These are phyloP conservation scores for Lysiphlebus fabarum DNA, from an alignment of 1,140 invertebrate genomes.

Conservation along the genomic window DNA sequence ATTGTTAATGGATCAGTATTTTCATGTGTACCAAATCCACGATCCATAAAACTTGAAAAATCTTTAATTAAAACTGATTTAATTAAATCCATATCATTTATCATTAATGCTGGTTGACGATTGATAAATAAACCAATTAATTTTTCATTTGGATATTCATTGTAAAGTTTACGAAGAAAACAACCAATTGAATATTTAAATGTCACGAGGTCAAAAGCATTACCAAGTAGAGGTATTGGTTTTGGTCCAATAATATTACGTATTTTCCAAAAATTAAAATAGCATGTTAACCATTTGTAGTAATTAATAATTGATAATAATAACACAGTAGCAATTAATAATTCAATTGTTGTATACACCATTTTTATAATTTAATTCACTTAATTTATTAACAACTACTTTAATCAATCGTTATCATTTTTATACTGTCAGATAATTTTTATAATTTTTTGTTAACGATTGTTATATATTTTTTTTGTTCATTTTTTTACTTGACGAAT, in stretches of 20 bases:
- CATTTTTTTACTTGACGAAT: too few species aligned
- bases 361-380: background rate
- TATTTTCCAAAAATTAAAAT: constrained; percentile 17
- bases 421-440: too few species aligned
- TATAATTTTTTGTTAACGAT: too few species aligned
- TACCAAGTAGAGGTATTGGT: constrained; percentile 19
- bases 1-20: constrained; percentile 40
- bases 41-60: constrained; percentile 50
- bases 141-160: constrained; percentile 14
- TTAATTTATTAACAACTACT: too few species aligned
- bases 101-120: constrained; percentile 39
- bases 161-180: constrained; percentile 14
- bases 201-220: background rate
- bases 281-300: constrained; percentile 1
- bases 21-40: constrained; percentile 37
- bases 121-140: constrained; percentile 24
- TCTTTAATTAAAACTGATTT: constrained; percentile 54
- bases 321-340: background rate
- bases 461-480: too few species aligned
- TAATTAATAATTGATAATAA: constrained; percentile 3
- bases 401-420: too few species aligned
- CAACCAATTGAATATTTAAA: constrained; percentile 11
- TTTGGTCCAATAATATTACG: constrained; percentile 15
- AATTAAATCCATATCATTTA: constrained; percentile 53
- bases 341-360: background rate